A percentile compares a stretch with the other conserved stretches of the same genome.
Evolutionary conservation across 2,797 vertebrate genomes (phyloP).

Genomic region (Telmatherina bonti): DNA sequence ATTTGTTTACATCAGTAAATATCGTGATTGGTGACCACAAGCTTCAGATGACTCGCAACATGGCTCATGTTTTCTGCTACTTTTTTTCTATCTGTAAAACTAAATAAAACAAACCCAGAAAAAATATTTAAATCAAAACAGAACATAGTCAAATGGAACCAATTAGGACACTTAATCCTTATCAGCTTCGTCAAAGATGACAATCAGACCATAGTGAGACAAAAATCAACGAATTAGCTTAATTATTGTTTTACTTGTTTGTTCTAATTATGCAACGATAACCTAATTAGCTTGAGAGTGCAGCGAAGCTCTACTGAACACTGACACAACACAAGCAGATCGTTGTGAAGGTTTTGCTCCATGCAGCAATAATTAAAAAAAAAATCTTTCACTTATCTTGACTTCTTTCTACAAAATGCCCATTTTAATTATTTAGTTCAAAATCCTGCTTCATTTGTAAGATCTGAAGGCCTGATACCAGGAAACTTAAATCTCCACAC

Average conservation of each 20-base stretch:
- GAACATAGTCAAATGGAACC: not conserved
- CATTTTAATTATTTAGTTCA: not conserved
- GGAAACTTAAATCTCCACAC: not conserved
- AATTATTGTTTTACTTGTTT: conserved; percentile 13
- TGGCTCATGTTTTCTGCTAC: not conserved
- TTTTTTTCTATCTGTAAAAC: not conserved
- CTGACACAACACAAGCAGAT: not conserved
- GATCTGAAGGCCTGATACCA: too few relatives aligned
- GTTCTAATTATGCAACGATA: conserved; percentile 16
- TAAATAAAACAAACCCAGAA: not conserved
- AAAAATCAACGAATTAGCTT: conserved; percentile 17
- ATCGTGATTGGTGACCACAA: not conserved
- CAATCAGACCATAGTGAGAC: conserved; percentile 15
- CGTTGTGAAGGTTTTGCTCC: not conserved
- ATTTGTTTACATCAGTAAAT: not conserved
- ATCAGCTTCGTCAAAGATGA: not conserved
- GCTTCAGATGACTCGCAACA: not conserved
- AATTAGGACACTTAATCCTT: not conserved
- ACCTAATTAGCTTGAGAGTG: conserved; percentile 19
- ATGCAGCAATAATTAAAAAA: not conserved
- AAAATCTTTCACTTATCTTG: not conserved
- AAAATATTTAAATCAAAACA: not conserved
- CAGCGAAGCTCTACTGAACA: not conserved
- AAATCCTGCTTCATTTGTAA: not conserved
- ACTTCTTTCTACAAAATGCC: not conserved